Percentiles rank a stretch among this genome's conserved stretches.
phyloP scores from a whole-genome alignment of 2,888 invertebrate species.

The Hecatera dysodea region DNA sequence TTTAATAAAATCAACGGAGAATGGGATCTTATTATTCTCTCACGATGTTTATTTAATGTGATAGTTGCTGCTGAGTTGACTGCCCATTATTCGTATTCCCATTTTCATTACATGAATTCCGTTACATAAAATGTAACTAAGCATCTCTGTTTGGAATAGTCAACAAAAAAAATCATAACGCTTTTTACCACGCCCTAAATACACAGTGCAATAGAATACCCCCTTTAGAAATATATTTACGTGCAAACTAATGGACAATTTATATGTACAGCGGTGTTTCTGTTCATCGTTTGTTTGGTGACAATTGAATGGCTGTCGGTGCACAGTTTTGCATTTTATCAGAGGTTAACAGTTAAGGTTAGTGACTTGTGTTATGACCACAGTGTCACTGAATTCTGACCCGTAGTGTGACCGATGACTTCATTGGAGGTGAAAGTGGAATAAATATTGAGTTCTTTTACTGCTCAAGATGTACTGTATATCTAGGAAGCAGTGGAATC shows the following conservation, averaged over 20 bases:
- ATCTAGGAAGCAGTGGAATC: neutral
- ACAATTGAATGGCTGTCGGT: constrained; percentile 54
- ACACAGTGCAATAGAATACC: neutral
- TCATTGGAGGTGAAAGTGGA: constrained; percentile 15
- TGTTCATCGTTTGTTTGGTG: constrained; percentile 43
- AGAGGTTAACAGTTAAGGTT: constrained; percentile 75
- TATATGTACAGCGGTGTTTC: constrained; percentile 37
- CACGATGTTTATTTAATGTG: too few species aligned
- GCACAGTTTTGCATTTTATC: constrained; percentile 67
- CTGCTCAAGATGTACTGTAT: neutral
- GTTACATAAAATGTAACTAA: too few species aligned
- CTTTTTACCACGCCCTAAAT: constrained; percentile 12
- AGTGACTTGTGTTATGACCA: constrained; percentile 63
- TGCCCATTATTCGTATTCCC: neutral
- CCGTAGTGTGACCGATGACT: constrained; percentile 27
- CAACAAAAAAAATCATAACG: too few species aligned
- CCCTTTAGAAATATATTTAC: constrained; percentile 1
- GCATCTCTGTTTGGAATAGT: too few species aligned
- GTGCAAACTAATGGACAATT: constrained; percentile 20
- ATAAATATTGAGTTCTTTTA: neutral
- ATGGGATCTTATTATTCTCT: too few species aligned
- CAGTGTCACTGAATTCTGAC: constrained; percentile 43
- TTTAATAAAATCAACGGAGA: too few species aligned
- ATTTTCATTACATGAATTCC: neutral
- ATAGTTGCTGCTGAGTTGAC: too few species aligned